Evolutionary conservation across 2,888 invertebrate genomes (phyloP), one percentile per base, ranked within the genome.

Genomic region (Ophonus ardosiacus): DNA sequence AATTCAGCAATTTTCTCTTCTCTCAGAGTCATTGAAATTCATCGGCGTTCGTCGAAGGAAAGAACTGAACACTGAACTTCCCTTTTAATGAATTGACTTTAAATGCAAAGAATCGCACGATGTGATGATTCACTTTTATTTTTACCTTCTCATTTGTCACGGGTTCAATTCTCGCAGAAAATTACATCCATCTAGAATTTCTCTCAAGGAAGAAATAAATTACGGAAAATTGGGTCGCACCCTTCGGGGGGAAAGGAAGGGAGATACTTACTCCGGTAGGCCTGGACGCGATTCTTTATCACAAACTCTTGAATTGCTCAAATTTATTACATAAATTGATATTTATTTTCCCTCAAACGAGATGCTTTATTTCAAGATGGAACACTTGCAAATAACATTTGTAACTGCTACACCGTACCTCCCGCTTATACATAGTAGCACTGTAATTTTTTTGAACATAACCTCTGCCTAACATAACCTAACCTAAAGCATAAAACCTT

Each of bases 51-150:
- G 21, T 57, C 68, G 56, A 21, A 51, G 18, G 15, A 74, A 24
- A 57, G 24, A 57, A 76, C 40, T 74, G 17, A 63, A 31, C 61
- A 61, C 59, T 74, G 17, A 63, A 56, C 61, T 74, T 83, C 38
- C 59, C 74, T 74, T 78, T 83, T 74, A 83, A 83, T 83, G 83
- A 83, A 83, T 83, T 83, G 83, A 83, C 83, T 83, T 83, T 74
- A 83, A 83, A 83, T 83, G 71, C 83, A 83, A 83, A 83, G 74
- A 76, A 83, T 83, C 59, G 31, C 61, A 74, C 59, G 31, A 61
- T 74, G 74, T 83, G 83, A 83, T 74, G 83, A 51, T 51, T 83
- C 61, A 82, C 83, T 59, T 83, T 83, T 59, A 74, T 83, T 83
- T 59, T 71, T 83, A 51, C 83, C 57, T 83, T 78, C 57, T 78